Conservation (phyloP, 2,113 vertebrate genomes). For the Telmatochromis sp. region DNA sequence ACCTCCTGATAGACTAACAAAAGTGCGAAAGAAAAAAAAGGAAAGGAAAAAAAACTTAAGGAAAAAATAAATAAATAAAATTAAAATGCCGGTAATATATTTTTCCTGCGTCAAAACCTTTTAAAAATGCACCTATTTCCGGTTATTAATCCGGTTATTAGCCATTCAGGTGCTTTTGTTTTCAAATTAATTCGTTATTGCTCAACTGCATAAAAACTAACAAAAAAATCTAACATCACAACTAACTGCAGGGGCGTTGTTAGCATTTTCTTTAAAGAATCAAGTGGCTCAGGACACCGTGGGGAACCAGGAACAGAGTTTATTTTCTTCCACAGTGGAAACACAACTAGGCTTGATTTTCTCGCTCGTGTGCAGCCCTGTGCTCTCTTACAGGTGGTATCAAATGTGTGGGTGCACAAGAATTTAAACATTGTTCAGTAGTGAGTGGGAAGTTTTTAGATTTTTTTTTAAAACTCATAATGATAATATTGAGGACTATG, state of each 20-base stretch:
- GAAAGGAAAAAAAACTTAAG: neutral
- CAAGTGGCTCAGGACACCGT: neutral
- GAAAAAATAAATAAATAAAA: too few species aligned
- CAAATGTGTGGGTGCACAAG: neutral
- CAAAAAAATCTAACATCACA: neutral
- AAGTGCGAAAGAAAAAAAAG: accelerated
- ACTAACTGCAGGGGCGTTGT: neutral
- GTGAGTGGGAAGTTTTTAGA: neutral
- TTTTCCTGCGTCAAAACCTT: neutral
- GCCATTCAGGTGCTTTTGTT: neutral
- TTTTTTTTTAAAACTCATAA: accelerated
- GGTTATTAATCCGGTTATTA: neutral
- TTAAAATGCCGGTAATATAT: neutral
- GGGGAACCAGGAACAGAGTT: neutral
- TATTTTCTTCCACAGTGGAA: neutral
- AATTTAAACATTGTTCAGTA: neutral
- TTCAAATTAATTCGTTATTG: neutral
- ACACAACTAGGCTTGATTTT: too few species aligned
- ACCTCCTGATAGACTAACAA: accelerated
- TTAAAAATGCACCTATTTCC: neutral
- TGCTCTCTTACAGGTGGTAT: neutral
- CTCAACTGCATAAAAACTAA: neutral
- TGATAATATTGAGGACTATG: neutral
- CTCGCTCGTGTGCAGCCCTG: too few species aligned
- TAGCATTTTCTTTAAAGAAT: neutral